These are phyloP conservation scores for Jacana jacana DNA, from an alignment of 2,113 vertebrate genomes.

Conservation along the genomic window DNA sequence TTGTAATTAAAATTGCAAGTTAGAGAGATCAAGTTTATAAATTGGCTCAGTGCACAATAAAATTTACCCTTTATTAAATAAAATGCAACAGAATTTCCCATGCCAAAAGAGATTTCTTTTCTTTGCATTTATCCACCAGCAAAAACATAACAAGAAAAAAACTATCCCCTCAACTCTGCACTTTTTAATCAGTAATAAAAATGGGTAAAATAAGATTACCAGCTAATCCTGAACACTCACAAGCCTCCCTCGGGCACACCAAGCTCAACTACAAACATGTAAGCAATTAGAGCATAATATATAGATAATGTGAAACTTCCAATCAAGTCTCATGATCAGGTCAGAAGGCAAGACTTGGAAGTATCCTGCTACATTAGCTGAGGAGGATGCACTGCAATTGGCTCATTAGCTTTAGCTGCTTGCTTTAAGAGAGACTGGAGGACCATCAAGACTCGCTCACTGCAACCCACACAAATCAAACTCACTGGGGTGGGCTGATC, in stretches of 20 bases:
- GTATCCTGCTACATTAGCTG: not conserved
- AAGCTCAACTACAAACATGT: not conserved
- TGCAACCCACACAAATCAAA: not conserved
- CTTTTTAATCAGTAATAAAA: constrained; percentile 26
- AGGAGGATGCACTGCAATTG: not conserved
- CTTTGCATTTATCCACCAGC: constrained; percentile 6
- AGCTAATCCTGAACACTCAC: not conserved
- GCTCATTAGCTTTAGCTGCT: constrained; percentile 10
- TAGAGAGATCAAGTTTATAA: constrained; percentile 67
- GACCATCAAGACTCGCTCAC: not conserved
- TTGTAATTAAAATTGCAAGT: constrained; percentile 72
- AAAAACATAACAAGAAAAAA: not conserved
- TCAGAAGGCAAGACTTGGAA: constrained; percentile 44
- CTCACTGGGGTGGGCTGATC: not conserved
- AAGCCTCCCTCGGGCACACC: not conserved
- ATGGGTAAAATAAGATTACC: not conserved
- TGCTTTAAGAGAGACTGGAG: constrained; percentile 1
- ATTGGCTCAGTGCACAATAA: constrained; percentile 40
- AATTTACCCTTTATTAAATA: constrained; percentile 65
- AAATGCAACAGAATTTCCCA: constrained; percentile 57
- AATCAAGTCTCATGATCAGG: constrained; percentile 12
- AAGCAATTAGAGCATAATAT: too few species aligned
- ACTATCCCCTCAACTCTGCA: not conserved
- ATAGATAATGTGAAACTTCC: too few species aligned
- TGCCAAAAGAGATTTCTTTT: constrained; percentile 42